These are phyloP conservation scores for Halcyon malimbica DNA, from an alignment of 2,113 vertebrate species.

Conservation along the genomic window DNA sequence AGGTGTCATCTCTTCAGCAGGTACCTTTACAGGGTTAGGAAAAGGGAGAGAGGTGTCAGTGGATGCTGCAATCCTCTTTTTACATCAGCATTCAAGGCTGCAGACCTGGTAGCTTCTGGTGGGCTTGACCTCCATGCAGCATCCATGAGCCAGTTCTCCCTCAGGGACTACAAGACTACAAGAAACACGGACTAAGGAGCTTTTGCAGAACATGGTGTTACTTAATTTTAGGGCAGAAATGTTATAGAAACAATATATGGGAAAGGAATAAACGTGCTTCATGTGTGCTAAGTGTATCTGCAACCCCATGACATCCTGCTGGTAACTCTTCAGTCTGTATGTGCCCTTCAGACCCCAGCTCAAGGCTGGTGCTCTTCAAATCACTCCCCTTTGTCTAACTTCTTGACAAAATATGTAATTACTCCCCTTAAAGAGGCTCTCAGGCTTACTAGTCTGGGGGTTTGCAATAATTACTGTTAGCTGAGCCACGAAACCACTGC, in stretches of 20 bases:
- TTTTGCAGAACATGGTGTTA: neutral
- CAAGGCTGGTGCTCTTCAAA: conserved; percentile 15
- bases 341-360: neutral
- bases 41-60: neutral
- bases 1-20: neutral
- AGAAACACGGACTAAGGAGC: neutral
- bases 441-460: neutral
- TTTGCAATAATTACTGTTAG: conserved; percentile 4
- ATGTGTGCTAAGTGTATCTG: neutral
- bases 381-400: conserved; percentile 1
- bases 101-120: neutral
- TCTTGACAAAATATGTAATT: neutral
- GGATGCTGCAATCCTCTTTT: neutral
- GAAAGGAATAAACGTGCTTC: neutral
- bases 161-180: neutral
- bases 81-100: neutral
- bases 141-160: neutral
- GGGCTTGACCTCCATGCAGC: neutral
- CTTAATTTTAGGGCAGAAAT: neutral
- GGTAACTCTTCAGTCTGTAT: neutral
- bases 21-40: neutral
- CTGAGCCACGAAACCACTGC: neutral
- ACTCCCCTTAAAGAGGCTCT: neutral
- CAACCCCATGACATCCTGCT: neutral
- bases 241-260: neutral